These are phyloP conservation scores for Luffia ferchaultella DNA, from an alignment of 2,888 invertebrate genomes.

Conservation along the genomic window DNA sequence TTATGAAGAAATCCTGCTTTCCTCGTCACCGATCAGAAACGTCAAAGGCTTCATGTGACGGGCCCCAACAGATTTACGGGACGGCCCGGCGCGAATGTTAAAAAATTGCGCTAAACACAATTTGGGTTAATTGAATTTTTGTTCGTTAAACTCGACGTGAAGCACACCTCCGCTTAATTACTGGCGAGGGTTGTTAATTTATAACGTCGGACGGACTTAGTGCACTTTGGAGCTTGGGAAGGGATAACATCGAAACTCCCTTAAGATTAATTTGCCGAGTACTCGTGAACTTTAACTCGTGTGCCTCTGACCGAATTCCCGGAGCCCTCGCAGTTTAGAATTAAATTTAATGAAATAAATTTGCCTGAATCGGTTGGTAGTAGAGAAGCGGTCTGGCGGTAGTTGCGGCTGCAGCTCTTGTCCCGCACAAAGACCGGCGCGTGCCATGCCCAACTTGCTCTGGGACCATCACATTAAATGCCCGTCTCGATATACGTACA, in stretches of 20 bases:
- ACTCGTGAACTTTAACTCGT: slow-evolving; percentile 61
- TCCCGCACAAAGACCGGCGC: background rate
- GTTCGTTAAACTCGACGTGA: slow-evolving; percentile 49
- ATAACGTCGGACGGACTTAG: slow-evolving; percentile 50
- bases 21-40: too few relatives aligned
- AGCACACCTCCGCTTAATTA: slow-evolving; percentile 58
- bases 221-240: slow-evolving; percentile 39
- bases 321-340: slow-evolving; percentile 50
- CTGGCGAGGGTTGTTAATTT: slow-evolving; percentile 58
- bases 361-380: slow-evolving; percentile 42
- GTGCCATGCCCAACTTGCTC: too few relatives aligned
- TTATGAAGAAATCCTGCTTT: too few relatives aligned
- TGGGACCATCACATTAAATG: too few relatives aligned
- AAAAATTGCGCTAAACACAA: slow-evolving; percentile 43
- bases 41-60: too few relatives aligned
- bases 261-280: slow-evolving; percentile 62
- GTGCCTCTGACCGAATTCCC: slow-evolving; percentile 58
- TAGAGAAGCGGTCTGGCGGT: slow-evolving; percentile 24
- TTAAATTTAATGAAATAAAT: slow-evolving; percentile 64
- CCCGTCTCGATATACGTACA: too few relatives aligned
- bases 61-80: background rate
- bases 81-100: slow-evolving; percentile 19
- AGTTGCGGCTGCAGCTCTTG: background rate
- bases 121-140: slow-evolving; percentile 50
- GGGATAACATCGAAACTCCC: slow-evolving; percentile 61